Conservation (phyloP, 1,140 invertebrate species). For the Nymphalis io region DNA sequence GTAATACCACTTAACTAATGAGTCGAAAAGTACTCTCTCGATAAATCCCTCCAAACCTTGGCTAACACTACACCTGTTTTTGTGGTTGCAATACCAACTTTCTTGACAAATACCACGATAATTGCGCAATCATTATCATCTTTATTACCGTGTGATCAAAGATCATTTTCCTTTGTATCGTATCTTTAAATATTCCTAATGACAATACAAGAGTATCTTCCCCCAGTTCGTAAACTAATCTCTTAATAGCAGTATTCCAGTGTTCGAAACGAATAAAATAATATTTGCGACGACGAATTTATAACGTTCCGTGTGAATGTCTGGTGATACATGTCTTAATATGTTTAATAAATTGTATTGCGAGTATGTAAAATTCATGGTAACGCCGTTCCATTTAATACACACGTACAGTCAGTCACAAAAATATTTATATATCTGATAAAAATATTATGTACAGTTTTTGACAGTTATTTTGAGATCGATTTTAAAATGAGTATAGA, state of each 20-base stretch:
- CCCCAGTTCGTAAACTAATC: constrained; percentile 52
- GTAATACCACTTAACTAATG: constrained; percentile 43
- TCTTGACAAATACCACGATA: constrained; percentile 32
- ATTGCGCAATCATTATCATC: constrained; percentile 7
- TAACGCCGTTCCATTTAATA: background rate
- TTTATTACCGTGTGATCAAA: constrained; percentile 21
- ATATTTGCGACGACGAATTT: constrained; percentile 23
- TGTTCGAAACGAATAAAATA: constrained; percentile 32
- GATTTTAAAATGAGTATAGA: too few relatives aligned
- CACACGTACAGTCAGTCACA: too few relatives aligned
- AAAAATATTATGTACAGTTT: too few relatives aligned
- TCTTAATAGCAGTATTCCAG: constrained; percentile 52
- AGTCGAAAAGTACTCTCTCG: constrained; percentile 41
- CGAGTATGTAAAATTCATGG: background rate
- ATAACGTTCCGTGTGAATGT: constrained; percentile 8
- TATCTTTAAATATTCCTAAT: constrained; percentile 27
- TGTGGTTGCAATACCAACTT: constrained; percentile 42
- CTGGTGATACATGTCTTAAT: background rate
- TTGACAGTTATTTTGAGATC: too few relatives aligned
- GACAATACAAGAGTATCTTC: constrained; percentile 44
- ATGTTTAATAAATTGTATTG: constrained; percentile 1
- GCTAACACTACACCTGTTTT: constrained; percentile 56
- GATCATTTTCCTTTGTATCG: constrained; percentile 15
- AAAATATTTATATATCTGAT: too few relatives aligned
- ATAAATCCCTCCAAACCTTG: constrained; percentile 46